Evolutionary conservation across 2,797 vertebrate genomes (phyloP), one percentile per base, ranked within the genome.

Genomic region (Chelmon rostratus): DNA sequence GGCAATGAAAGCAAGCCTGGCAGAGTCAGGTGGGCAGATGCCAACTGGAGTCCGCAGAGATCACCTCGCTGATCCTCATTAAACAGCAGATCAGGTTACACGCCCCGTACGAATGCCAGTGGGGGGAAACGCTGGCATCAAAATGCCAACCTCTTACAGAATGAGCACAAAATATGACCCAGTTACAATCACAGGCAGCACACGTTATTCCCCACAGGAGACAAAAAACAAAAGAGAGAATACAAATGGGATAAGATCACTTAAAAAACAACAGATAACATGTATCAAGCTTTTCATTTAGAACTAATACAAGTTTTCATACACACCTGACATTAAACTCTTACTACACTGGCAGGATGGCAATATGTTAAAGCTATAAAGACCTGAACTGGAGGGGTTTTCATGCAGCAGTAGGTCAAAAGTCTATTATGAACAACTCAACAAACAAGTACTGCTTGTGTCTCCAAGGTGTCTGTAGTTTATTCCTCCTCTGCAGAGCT

Each of bases 31-130:
- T 91, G 59, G 74, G 75, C 73, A 80, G 33, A 58, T 68, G 79
- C 81, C 84, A 86, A 44, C 49, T 73, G 52, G 87, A 87, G 82
- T 78, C 82, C 64, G 74, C 75, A 83, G 67, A 86, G 78, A 84
- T 85, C 74, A 58, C 82, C 78, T 78, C 66, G 16, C 83, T 90
- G 71, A 86, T 88, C 82, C 76, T 84, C 72, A 89, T 84, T 83
- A 84, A 85, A 89, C 67, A 78, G 53, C 81, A 83, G 87, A 88
- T 90, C 85, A 75, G 57, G 83, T 92, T 92, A 86, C 88, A 82
- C 0, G 19, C 28, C 66, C 59, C 12, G 4, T 64, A 68, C 80
- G 73, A 82, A 86, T 73, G 62, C 82, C 72, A 80, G 65, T 33
- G 66, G 57, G 23, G 66, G 23, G 19, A 28, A 46, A 62, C 7